Evolutionary conservation across 2,888 invertebrate species (phyloP), one percentile per base, ranked within the genome.

Genomic region (Drosophila nr. fundita): DNA sequence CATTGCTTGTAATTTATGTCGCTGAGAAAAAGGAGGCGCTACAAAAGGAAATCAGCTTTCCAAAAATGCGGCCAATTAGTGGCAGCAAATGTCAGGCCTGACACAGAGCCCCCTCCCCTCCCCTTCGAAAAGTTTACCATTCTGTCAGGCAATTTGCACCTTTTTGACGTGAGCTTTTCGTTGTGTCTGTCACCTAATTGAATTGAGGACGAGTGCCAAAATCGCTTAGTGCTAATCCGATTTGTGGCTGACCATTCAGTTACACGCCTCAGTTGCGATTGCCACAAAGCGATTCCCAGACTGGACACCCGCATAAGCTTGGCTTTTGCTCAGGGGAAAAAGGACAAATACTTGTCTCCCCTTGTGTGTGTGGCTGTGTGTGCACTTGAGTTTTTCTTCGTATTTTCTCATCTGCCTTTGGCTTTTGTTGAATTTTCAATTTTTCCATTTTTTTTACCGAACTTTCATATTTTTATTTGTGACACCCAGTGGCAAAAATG

Each of bases 211-310:
- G 79, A 90, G 90, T 90, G 90, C 78, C 83, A 87, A 91, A 91
- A 89, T 89, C 88, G 87, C 76, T 90, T 83, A 81, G 76, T 83
- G 81, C 83, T 92, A 92, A 92, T 91, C 92, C 90, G 92, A 92
- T 92, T 87, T 92, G 92, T 74, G 83, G 87, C 57, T 82, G 72
- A 72, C 82, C 90, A 88, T 88, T 91, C 73, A 68, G 80, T 92
- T 92, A 91, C 81, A 92, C 88, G 92, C 92, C 83, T 90, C 91
- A 90, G 64, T 71, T 55, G 62, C 57, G 27, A 38, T 27, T 42
- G 57, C 42, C 34, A 30, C 70, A 59, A 42, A 73, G 75, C 66
- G 57, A 64, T 52, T 34, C 48, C 76, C 71, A 61, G 67, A 70
- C 62, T 83, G 85, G 82, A 84, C 77, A 87, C 88, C 87, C 81